These are phyloP conservation scores for Ormyrus labotus DNA, from an alignment of 2,888 invertebrate species.

Conservation along the genomic window DNA sequence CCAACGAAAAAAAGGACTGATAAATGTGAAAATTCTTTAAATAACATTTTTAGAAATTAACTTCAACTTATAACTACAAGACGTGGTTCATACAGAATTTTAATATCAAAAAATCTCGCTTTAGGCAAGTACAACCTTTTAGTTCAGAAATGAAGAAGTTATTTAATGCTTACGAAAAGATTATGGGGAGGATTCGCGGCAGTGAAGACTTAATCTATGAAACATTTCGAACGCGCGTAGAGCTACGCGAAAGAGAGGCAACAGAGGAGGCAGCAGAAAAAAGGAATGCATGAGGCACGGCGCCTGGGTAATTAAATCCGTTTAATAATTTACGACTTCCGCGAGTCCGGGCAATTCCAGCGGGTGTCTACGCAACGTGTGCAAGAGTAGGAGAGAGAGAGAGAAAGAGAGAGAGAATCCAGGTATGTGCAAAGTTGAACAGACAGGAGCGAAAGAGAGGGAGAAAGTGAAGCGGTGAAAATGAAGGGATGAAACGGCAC, in stretches of 20 bases:
- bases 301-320: constrained; percentile 66
- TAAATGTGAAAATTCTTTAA: too few relatives aligned
- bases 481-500: constrained; percentile 45
- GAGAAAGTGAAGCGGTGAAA: constrained; percentile 41
- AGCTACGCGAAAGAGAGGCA: not conserved
- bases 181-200: not conserved
- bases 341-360: constrained; percentile 39
- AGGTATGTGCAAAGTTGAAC: too few relatives aligned
- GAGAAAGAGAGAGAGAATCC: not conserved
- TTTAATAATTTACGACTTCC: constrained; percentile 67
- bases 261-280: not conserved
- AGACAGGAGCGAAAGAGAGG: not conserved
- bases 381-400: constrained; percentile 8
- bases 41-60: too few relatives aligned
- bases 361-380: not conserved
- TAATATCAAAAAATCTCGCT: too few relatives aligned
- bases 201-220: constrained; percentile 37
- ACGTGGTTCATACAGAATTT: too few relatives aligned
- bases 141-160: constrained; percentile 2
- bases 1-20: too few relatives aligned
- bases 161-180: constrained; percentile 31
- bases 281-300: constrained; percentile 55
- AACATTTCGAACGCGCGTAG: constrained; percentile 6
- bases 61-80: too few relatives aligned
- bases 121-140: too few relatives aligned